These are phyloP conservation scores for Aromia moschata DNA, from an alignment of 2,888 invertebrate species.

Conservation along the genomic window DNA sequence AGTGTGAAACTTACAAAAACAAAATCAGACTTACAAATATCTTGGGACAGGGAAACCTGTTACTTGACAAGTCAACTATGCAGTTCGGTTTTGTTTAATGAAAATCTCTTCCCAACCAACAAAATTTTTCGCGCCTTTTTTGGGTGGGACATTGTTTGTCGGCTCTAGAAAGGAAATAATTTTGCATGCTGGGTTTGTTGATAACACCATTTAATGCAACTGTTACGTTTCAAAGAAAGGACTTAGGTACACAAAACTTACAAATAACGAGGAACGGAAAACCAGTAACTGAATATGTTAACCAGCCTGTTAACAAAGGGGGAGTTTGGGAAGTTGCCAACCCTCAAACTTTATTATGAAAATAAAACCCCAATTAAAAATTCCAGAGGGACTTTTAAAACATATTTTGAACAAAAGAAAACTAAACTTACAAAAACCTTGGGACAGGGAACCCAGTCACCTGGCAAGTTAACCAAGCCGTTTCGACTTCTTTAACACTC, in stretches of 20 bases:
- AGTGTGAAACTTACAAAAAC: conserved; percentile 13
- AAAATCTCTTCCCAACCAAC: conserved; percentile 69
- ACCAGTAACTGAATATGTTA: conserved; percentile 76
- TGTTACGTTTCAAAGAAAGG: too few relatives aligned
- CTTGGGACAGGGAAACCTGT: conserved; percentile 66
- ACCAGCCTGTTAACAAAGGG: conserved; percentile 66
- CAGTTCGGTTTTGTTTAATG: conserved; percentile 65
- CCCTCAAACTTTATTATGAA: conserved; percentile 64
- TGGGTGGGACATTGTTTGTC: conserved; percentile 71
- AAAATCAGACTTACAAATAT: conserved; percentile 61
- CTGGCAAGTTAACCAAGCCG: conserved; percentile 72
- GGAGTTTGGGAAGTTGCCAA: conserved; percentile 70
- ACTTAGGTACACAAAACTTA: conserved; percentile 68
- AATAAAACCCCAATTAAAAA: conserved; percentile 23
- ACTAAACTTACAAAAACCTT: conserved; percentile 64
- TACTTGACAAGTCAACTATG: conserved; percentile 72
- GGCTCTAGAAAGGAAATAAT: conserved; percentile 58
- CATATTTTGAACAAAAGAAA: background rate
- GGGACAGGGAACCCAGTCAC: conserved; percentile 66
- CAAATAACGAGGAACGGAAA: conserved; percentile 77
- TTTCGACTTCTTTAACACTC: conserved; percentile 64
- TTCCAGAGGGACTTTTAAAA: background rate
- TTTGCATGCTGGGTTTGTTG: too few relatives aligned
- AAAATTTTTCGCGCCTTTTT: conserved; percentile 68
- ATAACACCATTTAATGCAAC: too few relatives aligned